phyloP scores from a whole-genome alignment of 2,888 invertebrate genomes.

The Criorhina ranunculi region DNA sequence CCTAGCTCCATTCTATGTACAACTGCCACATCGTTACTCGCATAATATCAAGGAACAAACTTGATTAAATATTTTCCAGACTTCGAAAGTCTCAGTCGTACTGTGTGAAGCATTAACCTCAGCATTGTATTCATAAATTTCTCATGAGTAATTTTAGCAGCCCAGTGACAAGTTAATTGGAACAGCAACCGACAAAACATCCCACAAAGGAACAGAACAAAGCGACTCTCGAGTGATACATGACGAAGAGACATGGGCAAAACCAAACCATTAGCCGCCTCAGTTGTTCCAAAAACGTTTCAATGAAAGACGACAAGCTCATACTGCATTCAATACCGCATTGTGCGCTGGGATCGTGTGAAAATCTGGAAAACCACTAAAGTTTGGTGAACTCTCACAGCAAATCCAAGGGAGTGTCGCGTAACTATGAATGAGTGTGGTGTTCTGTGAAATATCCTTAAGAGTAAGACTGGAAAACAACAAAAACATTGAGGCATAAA shows the following conservation, averaged over 20 bases:
- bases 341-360: background rate
- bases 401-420: background rate
- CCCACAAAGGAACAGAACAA: background rate
- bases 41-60: background rate
- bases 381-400: background rate
- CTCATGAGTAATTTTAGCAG: constrained; percentile 7
- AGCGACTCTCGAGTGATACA: background rate
- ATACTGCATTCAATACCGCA: background rate
- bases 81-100: constrained; percentile 20
- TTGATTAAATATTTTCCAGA: constrained; percentile 43
- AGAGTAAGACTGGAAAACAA: too few species aligned
- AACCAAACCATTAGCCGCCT: constrained; percentile 24
- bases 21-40: background rate
- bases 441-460: background rate
- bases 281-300: constrained; percentile 13
- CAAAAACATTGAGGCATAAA: too few species aligned
- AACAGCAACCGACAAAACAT: constrained; percentile 1
- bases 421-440: background rate
- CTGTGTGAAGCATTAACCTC: background rate
- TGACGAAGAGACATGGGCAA: background rate
- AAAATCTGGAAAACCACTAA: background rate
- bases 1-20: too few species aligned
- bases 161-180: constrained; percentile 46
- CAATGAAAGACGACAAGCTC: background rate
- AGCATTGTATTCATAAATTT: constrained; percentile 26